phyloP scores from a whole-genome alignment of 1,140 invertebrate species.

The Magallana ariakensis region DNA sequence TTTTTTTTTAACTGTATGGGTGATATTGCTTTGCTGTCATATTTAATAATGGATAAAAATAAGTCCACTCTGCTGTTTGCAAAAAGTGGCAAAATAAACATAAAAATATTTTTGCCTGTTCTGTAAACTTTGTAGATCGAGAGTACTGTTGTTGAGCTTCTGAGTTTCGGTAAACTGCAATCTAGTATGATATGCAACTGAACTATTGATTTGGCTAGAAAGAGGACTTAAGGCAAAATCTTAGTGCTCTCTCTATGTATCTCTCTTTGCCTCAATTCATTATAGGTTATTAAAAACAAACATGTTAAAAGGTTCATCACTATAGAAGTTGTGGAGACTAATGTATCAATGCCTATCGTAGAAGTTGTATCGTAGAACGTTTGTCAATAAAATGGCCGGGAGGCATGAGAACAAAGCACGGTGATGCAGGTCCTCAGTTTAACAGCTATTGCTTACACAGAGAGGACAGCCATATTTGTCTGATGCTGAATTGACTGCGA shows the following conservation, averaged over 20 bases:
- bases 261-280: conserved; percentile 27
- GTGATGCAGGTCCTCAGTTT: not conserved
- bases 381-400: not conserved
- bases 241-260: too few species aligned
- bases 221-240: not conserved
- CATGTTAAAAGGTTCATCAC: conserved; percentile 6
- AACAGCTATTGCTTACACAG: not conserved
- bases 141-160: too few species aligned
- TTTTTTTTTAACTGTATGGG: too few species aligned
- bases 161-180: too few species aligned
- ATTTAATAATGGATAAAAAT: too few species aligned
- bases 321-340: not conserved
- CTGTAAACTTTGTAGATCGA: too few species aligned
- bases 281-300: conserved; percentile 30
- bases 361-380: not conserved
- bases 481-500: not conserved
- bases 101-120: too few species aligned
- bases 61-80: too few species aligned
- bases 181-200: not conserved
- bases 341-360: not conserved
- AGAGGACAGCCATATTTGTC: not conserved
- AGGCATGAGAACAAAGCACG: not conserved
- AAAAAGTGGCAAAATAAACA: too few species aligned
- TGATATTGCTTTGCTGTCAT: too few species aligned
- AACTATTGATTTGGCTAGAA: not conserved